phyloP scores from a whole-genome alignment of 2,888 invertebrate genomes.

The Orchesella flavescens region DNA sequence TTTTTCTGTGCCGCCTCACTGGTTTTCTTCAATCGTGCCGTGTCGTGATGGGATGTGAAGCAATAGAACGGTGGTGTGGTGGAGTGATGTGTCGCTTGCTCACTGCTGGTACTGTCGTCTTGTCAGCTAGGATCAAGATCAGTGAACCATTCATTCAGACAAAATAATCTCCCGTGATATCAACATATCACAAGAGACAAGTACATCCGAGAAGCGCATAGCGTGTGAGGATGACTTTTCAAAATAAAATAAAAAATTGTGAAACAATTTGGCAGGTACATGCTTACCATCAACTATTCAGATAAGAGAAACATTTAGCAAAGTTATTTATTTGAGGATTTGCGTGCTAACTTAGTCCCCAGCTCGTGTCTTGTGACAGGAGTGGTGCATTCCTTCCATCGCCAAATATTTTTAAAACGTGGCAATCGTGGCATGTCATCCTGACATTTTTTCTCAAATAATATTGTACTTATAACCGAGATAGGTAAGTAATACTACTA shows the following conservation, averaged over 20 bases:
- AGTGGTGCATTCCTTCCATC: conserved; percentile 4
- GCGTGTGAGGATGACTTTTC: not conserved
- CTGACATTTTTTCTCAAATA: not conserved
- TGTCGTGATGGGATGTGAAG: not conserved
- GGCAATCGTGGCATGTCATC: conserved; percentile 14
- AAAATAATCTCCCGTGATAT: conserved; percentile 15
- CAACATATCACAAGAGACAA: not conserved
- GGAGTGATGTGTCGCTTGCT: conserved; percentile 3
- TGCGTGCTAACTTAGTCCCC: not conserved
- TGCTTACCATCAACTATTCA: not conserved
- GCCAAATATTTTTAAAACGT: conserved; percentile 16
- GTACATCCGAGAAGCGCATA: not conserved
- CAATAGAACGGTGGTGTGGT: not conserved
- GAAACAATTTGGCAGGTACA: conserved; percentile 19
- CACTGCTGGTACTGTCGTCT: conserved; percentile 14
- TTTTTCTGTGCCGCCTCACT: not conserved
- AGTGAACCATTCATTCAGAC: conserved; percentile 28
- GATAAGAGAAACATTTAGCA: conserved; percentile 1
- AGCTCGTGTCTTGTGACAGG: conserved; percentile 23
- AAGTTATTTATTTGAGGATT: not conserved
- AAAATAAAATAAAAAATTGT: not conserved
- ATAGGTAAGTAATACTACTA: no score
- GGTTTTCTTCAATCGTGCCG: conserved; percentile 4
- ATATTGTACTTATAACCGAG: no score
- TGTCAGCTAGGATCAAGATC: conserved; percentile 38